Evolutionary conservation across 2,797 vertebrate genomes (phyloP).

Genomic region (Apodemus agrarius): DNA sequence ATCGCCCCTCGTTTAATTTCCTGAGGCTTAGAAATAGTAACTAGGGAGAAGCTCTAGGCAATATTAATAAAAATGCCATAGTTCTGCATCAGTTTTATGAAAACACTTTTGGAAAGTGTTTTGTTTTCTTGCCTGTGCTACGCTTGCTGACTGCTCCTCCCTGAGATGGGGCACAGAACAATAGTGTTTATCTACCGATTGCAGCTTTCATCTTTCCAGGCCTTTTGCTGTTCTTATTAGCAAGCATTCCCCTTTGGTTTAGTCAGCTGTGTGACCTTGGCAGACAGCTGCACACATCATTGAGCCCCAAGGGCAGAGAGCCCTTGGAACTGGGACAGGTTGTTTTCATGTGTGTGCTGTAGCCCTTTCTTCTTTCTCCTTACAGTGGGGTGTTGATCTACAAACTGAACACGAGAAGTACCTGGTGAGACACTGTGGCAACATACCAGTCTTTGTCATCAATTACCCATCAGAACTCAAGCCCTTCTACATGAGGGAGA

Average conservation of each 20-base stretch:
- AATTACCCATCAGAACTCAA: constrained; percentile 96
- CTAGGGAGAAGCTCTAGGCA: constrained; percentile 40
- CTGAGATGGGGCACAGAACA: background rate
- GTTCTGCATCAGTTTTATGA: constrained; percentile 34
- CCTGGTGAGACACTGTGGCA: constrained; percentile 95
- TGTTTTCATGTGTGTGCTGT: background rate
- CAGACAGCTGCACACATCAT: constrained; percentile 23
- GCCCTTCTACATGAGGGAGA: constrained; percentile 97
- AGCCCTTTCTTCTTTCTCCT: constrained; percentile 56
- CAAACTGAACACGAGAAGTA: constrained; percentile 97
- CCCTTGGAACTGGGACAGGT: background rate
- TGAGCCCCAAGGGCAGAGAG: background rate
- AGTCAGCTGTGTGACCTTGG: constrained; percentile 61
- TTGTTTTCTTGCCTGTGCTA: constrained; percentile 31
- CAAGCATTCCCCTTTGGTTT: constrained; percentile 8
- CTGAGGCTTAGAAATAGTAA: constrained; percentile 63
- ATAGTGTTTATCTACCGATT: background rate
- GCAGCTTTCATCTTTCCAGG: constrained; percentile 56
- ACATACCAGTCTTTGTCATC: constrained; percentile 94
- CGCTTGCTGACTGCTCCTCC: constrained; percentile 7
- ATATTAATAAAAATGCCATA: constrained; percentile 60
- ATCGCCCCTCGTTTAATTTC: constrained; percentile 76
- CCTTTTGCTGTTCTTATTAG: constrained; percentile 38
- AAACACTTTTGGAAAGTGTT: constrained; percentile 16
- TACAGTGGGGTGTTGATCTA: constrained; percentile 97